These are phyloP conservation scores for Glareola pratincola DNA, from an alignment of 2,113 vertebrate genomes.

Conservation along the genomic window DNA sequence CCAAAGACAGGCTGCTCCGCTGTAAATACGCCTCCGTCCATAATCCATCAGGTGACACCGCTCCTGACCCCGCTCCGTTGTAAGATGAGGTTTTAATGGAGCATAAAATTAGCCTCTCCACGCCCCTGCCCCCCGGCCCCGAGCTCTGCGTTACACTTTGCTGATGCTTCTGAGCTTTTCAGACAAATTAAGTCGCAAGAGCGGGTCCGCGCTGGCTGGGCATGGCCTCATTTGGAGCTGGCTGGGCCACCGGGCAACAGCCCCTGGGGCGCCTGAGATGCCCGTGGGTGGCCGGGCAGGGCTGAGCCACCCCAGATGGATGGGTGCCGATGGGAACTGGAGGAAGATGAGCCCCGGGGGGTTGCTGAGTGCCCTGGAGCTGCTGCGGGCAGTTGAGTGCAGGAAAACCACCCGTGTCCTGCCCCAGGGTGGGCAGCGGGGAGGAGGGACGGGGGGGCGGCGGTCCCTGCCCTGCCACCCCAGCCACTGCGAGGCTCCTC, in stretches of 20 bases:
- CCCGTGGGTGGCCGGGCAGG: rapidly evolving
- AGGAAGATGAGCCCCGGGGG: not conserved
- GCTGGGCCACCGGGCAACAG: not conserved
- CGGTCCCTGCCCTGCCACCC: not conserved
- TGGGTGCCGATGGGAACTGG: not conserved
- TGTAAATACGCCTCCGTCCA: not conserved
- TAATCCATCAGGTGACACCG: not conserved
- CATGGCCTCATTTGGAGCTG: not conserved
- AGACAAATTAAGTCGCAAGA: not conserved
- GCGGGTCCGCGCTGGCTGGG: not conserved
- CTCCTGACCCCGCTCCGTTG: not conserved
- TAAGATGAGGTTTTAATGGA: constrained; percentile 24
- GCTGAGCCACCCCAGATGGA: not conserved
- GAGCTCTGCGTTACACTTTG: not conserved
- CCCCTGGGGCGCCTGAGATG: not conserved
- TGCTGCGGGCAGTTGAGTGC: not conserved
- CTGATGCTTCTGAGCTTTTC: not conserved
- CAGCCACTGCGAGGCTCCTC: not conserved
- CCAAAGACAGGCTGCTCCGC: not conserved
- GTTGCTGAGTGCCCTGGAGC: not conserved
- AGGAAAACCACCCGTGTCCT: not conserved
- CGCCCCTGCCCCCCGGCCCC: not conserved
- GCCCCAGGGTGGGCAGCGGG: not conserved
- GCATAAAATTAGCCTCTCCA: constrained; percentile 44
- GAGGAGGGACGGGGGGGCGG: not conserved